Evolutionary conservation across 2,888 invertebrate genomes (phyloP), one percentile per base, ranked within the genome.

Genomic region (Drosophila anceps): DNA sequence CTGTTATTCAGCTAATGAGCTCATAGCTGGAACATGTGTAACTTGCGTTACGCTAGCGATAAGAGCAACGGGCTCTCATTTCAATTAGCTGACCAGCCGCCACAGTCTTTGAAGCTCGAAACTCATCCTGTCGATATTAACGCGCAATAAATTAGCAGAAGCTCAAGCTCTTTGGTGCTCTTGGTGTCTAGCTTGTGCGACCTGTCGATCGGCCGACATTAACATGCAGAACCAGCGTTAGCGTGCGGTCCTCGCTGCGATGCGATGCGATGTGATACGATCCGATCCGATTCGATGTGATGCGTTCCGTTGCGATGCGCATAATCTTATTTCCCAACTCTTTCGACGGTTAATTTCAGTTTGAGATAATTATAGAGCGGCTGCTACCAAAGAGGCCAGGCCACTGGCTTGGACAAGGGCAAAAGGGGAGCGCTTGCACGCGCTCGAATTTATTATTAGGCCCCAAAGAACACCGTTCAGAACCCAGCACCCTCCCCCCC

Each of bases 361-460:
- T 90, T 82, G 89, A 90, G 91, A 91, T 91, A 91, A 91, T 91
- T 91, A 91, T 83, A 92, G 91, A 90, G 91, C 91, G 91, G 91
- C 84, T 69, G 83, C 80, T 83, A 83, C 75, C 87, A 88, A 90
- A 82, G 71, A 66, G 76, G 55, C 63, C 46, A 29, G 39, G 46
- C 35, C 51, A 29, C 43, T 24, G 13, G 29, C 31, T 43, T 13
- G 68, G 50, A 46, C 33, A 20, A 60, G 24, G 43, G 54, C 54
- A 55, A 9, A 12, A 27, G 68, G 69, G 46, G 37, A n/a, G 82
- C 82, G 84, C 83, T 83, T 91, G 90, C 91, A 91, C 84, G 91
- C 92, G 86, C 84, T 90, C 79, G 82, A 84, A 86, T 90, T 90
- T 89, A 92, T 92, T 91, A 91, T 91, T 89, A 87, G 84, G 74